phyloP scores from a whole-genome alignment of 1,140 invertebrate species.

The Halictus rubicundus region DNA sequence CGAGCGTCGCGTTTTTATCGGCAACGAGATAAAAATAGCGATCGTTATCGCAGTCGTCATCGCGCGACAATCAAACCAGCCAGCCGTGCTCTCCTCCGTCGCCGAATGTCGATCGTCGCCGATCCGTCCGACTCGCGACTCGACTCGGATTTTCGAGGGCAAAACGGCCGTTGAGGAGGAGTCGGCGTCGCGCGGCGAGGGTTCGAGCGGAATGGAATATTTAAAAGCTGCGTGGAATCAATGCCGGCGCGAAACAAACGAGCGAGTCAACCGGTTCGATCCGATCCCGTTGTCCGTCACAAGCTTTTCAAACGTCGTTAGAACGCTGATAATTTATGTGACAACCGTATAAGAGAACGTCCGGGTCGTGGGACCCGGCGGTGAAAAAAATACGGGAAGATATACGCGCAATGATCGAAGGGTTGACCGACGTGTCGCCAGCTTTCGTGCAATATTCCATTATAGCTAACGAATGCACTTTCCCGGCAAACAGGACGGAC shows the following conservation, averaged over 20 bases:
- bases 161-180: not conserved
- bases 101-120: not conserved
- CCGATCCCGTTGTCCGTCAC: slow-evolving; percentile 26
- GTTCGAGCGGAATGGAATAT: slow-evolving; percentile 4
- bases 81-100: not conserved
- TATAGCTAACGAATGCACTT: slow-evolving; percentile 52
- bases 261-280: not conserved
- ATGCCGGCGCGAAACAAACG: slow-evolving; percentile 9
- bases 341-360: slow-evolving; percentile 7
- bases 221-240: slow-evolving; percentile 44
- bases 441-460: slow-evolving; percentile 29
- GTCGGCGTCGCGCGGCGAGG: no score
- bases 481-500: slow-evolving; percentile 32
- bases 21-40: not conserved
- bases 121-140: not conserved
- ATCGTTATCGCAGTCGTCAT: not conserved
- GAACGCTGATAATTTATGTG: slow-evolving; percentile 33
- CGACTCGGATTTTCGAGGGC: not conserved
- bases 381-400: slow-evolving; percentile 18
- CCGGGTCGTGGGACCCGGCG: not conserved
- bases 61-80: not conserved
- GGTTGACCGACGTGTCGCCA: not conserved
- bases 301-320: slow-evolving; percentile 30
- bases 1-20: not conserved
- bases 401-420: slow-evolving; percentile 13